phyloP scores from a whole-genome alignment of 2,113 vertebrate genomes.

The Phylloscopus trochilus region DNA sequence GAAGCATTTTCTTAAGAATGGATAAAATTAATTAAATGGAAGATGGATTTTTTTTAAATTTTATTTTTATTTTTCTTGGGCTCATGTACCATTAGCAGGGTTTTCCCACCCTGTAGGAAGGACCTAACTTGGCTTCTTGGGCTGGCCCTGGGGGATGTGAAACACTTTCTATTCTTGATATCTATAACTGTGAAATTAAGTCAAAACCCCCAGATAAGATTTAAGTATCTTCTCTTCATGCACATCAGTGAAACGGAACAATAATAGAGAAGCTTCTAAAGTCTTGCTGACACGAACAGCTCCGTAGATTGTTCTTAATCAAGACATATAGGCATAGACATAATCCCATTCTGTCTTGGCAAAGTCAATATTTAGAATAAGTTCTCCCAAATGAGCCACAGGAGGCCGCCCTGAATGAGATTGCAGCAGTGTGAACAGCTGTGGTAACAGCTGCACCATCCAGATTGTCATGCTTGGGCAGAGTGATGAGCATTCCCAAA shows the following conservation, averaged over 20 bases:
- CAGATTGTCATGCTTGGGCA: neutral
- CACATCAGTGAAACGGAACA: fast-evolving
- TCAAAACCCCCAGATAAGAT: neutral
- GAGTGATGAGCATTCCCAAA: neutral
- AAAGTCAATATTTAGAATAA: neutral
- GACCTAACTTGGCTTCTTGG: neutral
- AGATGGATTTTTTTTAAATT: neutral
- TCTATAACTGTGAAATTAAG: neutral
- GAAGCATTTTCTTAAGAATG: neutral
- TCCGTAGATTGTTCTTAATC: neutral
- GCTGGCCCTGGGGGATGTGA: neutral
- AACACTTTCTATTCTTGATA: neutral
- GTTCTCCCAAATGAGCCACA: neutral
- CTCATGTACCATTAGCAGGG: neutral
- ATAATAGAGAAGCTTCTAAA: neutral
- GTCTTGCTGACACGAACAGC: neutral
- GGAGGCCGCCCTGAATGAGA: fast-evolving
- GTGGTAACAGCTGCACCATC: neutral
- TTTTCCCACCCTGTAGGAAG: neutral
- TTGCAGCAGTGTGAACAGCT: neutral
- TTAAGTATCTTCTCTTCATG: neutral
- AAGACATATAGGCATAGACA: neutral
- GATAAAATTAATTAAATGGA: neutral
- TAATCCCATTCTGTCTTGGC: neutral
- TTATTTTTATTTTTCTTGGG: neutral